Percentiles rank a stretch among this genome's conserved stretches.
Evolutionary conservation across 2,797 vertebrate genomes (phyloP).

Genomic region (Naso thynnoides): DNA sequence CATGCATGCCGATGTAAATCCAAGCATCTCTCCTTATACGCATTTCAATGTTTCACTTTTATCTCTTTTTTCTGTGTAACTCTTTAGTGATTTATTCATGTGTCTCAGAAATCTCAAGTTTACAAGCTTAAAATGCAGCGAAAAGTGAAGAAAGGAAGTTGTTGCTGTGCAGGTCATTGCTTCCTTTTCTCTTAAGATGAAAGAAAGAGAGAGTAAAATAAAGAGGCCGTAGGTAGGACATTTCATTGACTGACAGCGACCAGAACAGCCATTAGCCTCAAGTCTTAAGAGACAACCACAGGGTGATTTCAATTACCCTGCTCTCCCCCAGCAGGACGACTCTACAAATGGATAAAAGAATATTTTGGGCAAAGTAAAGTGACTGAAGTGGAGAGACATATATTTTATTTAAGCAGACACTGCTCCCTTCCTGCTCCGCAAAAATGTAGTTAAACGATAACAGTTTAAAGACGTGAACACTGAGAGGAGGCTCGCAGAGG

Average conservation of each 20-base stretch:
- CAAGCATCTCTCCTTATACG: conserved; percentile 55
- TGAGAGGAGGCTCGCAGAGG: neutral
- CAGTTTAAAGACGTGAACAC: neutral
- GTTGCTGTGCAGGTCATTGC: conserved; percentile 31
- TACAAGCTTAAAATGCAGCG: conserved; percentile 43
- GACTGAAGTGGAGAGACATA: conserved; percentile 23
- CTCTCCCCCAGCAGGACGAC: conserved; percentile 58
- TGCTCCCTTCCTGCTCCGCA: neutral
- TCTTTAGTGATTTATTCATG: conserved; percentile 63
- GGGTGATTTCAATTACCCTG: conserved; percentile 78
- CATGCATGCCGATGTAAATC: conserved; percentile 75
- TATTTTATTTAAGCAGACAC: conserved; percentile 35
- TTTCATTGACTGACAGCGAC: conserved; percentile 73
- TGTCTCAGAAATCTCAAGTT: conserved; percentile 41
- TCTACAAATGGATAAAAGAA: conserved; percentile 59
- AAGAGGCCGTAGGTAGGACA: conserved; percentile 32
- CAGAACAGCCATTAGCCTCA: conserved; percentile 72
- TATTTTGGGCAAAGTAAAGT: conserved; percentile 45
- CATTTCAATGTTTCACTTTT: conserved; percentile 61
- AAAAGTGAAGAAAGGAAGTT: conserved; percentile 56
- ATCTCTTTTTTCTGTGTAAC: conserved; percentile 42
- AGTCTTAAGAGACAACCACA: conserved; percentile 76
- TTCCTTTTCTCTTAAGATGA: conserved; percentile 38
- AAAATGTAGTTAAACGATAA: conserved; percentile 16
- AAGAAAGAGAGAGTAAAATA: conserved; percentile 23